Evolutionary conservation across 2,113 vertebrate species (phyloP).

Genomic region (Corapipo altera): DNA sequence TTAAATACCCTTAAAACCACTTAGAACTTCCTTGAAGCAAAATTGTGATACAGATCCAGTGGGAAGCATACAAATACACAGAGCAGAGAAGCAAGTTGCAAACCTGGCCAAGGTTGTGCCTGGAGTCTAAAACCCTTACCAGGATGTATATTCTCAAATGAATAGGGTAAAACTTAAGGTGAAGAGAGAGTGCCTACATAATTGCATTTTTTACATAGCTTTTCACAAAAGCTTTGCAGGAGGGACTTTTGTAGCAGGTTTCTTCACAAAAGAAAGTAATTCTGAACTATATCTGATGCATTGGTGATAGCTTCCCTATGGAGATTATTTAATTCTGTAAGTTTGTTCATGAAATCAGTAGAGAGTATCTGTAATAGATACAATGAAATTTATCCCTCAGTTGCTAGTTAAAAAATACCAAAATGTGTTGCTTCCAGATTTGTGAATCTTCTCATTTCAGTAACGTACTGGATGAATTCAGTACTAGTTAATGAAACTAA

Average conservation of each 20-base stretch:
- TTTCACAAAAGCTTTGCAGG: slow-evolving; percentile 29
- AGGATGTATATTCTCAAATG: neutral
- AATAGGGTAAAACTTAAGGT: neutral
- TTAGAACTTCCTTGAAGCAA: neutral
- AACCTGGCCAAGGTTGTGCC: neutral
- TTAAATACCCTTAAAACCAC: neutral
- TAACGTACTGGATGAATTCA: neutral
- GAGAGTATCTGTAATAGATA: neutral
- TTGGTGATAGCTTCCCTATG: neutral
- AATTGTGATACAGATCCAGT: neutral
- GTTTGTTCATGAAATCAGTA: neutral
- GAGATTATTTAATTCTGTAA: neutral
- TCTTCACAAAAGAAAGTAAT: neutral
- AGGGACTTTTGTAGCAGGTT: neutral
- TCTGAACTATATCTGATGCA: neutral
- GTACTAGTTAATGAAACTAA: neutral
- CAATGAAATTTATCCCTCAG: neutral
- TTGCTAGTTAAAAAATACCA: neutral
- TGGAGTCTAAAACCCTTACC: neutral
- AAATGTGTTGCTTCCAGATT: neutral
- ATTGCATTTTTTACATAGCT: slow-evolving; percentile 19
- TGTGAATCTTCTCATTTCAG: neutral
- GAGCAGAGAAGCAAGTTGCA: fast-evolving
- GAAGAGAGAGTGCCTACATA: neutral
- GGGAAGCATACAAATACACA: neutral